phyloP scores from a whole-genome alignment of 2,797 vertebrate species.

The Aselliscus stoliczkanus region DNA sequence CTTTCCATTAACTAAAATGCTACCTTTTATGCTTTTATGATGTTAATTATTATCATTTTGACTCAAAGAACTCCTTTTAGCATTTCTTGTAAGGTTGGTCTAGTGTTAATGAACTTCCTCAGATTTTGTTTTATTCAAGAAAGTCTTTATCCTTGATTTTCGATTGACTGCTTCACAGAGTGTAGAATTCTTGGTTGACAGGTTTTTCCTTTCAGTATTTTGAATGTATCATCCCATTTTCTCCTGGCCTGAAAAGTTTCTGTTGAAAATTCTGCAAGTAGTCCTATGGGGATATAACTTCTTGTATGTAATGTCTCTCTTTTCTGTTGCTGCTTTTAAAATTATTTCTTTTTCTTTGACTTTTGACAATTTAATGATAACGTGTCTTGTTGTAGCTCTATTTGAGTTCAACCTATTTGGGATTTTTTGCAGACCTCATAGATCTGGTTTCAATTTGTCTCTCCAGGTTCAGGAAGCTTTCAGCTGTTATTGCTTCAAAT shows the following conservation, averaged over 20 bases:
- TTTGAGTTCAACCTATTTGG: neutral
- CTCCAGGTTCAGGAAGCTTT: neutral
- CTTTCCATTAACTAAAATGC: neutral
- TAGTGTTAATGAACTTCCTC: neutral
- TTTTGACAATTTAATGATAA: neutral
- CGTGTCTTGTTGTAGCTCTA: neutral
- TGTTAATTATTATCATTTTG: neutral
- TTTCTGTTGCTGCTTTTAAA: neutral
- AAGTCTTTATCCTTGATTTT: neutral
- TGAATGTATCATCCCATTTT: neutral
- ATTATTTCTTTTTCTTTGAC: neutral
- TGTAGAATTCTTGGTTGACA: neutral
- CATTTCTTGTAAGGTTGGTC: neutral
- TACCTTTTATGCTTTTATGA: neutral
- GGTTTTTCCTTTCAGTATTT: neutral
- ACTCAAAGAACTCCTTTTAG: neutral
- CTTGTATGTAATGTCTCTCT: neutral
- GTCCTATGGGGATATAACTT: neutral
- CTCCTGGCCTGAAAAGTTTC: neutral
- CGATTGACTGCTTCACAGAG: neutral
- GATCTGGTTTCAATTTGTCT: neutral
- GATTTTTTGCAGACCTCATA: too few relatives aligned
- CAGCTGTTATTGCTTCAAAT: neutral
- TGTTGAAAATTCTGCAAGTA: neutral
- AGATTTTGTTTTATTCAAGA: neutral